Evolutionary conservation across 1,140 invertebrate genomes (phyloP), one percentile per base, ranked within the genome.

Genomic region (Colletes gigas): DNA sequence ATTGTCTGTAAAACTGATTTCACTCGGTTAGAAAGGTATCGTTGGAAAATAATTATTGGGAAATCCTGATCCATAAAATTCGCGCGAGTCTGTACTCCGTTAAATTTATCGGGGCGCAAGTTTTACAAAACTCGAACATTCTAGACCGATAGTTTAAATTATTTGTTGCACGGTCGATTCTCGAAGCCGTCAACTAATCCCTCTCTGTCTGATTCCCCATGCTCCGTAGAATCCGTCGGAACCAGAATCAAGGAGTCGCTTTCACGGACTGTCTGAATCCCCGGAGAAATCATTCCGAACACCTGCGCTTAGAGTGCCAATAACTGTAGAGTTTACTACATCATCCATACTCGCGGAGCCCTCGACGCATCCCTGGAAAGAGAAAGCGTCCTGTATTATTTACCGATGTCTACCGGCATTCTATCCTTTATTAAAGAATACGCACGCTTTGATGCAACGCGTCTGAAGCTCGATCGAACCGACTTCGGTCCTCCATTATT

Each of bases 281-380:
- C 85, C 69, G 17, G 85, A 87, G 85, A 87, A 87, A 87, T 87
- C 85, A 87, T 82, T 87, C 62, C 55, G 78, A 87, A 87, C 84
- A 87, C 84, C 85, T 87, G 84, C 85, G 86, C 84, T 86, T 87
- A 87, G 74, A 87, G 84, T 87, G 84, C 84, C 85, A 78, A 87
- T 87, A 87, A 81, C 84, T 63, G 82, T 55, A 57, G 67, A 87
- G 74, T 87, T 86, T 86, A 87, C 85, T 82, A 57, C 78, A 71
- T 86, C 77, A 68, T 87, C 81, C 74, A 86, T 86, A 86, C 79
- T 77, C 72, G 44, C 78, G 57, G 19, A 63, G 44, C 50, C 41
- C 10, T 71, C 71, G 65, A 74, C 80, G 79, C 74, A 78, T 59
- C 50, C 12, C 50, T 3, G 3, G 70, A 74, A 81, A 85, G 71